phyloP scores from a whole-genome alignment of 2,113 vertebrate genomes.

The Semicossyphus pulcher region DNA sequence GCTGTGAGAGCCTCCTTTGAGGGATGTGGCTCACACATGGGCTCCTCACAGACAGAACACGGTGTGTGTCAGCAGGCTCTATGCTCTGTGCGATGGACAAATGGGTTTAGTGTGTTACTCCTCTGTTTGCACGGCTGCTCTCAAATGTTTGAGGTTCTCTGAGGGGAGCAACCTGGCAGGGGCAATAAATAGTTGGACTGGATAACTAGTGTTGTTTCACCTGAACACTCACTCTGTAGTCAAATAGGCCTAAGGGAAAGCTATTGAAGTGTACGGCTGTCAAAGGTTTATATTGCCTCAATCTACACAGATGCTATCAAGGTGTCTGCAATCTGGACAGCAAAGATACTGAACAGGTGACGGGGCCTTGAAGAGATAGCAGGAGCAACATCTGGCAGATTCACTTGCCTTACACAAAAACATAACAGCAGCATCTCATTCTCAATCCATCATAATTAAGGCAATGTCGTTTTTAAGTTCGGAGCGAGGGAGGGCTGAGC shows the following conservation, averaged over 20 bases:
- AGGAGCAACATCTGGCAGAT: conserved; percentile 1
- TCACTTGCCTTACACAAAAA: conserved; percentile 21
- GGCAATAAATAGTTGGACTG: conserved; percentile 64
- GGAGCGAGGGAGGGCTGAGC: neutral
- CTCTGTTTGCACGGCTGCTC: conserved; percentile 51
- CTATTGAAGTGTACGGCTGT: conserved; percentile 15
- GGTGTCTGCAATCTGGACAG: conserved; percentile 32
- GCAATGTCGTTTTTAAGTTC: conserved; percentile 6
- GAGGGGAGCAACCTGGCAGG: conserved; percentile 42
- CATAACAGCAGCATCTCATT: conserved; percentile 32
- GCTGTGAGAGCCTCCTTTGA: conserved; percentile 61
- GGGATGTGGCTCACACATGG: conserved; percentile 51
- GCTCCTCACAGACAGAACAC: conserved; percentile 23
- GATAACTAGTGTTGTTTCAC: conserved; percentile 65
- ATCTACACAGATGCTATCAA: conserved; percentile 46
- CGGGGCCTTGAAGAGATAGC: neutral
- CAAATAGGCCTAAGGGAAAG: conserved; percentile 42
- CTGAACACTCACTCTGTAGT: conserved; percentile 55
- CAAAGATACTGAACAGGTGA: conserved; percentile 16
- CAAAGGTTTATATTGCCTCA: conserved; percentile 37
- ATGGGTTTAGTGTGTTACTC: conserved; percentile 53
- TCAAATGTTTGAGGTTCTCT: conserved; percentile 53
- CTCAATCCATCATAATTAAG: conserved; percentile 43
- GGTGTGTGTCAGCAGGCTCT: conserved; percentile 42
- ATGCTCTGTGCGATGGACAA: conserved; percentile 42